Conservation (phyloP, 2,797 vertebrate species). For the Acropternis orthonyx region DNA sequence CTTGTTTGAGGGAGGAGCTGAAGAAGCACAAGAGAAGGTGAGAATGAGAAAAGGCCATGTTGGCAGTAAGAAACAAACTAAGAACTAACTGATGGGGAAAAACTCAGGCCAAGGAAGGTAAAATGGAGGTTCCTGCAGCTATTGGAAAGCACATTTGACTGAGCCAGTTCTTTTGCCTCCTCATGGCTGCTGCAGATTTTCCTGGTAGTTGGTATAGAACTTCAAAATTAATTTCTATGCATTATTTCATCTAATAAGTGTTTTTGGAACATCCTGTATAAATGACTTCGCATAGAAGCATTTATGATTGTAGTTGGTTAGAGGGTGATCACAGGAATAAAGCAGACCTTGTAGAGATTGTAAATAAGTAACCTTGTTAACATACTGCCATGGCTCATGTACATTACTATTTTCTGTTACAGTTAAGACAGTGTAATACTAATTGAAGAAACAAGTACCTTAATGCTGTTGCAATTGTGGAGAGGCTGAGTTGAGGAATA, state of each 20-base stretch:
- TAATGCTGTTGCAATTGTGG: neutral
- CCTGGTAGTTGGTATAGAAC: neutral
- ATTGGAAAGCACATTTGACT: neutral
- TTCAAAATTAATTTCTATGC: neutral
- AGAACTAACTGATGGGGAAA: neutral
- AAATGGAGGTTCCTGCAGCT: neutral
- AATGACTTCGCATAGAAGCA: neutral
- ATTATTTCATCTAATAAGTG: neutral
- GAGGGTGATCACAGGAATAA: neutral
- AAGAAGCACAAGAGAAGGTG: neutral
- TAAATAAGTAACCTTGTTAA: neutral
- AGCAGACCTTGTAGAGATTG: neutral
- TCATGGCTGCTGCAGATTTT: neutral
- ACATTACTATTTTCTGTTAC: neutral
- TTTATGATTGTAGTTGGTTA: neutral
- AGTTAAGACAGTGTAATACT: neutral
- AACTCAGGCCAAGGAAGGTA: neutral
- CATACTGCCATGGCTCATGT: rapidly evolving
- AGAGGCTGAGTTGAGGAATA: neutral
- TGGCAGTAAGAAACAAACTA: neutral
- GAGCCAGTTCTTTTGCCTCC: neutral
- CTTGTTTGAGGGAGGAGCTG: neutral
- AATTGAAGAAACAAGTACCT: neutral
- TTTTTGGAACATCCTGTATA: neutral
- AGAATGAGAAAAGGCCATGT: neutral